Base-by-base conservation (phyloP, 2,113 vertebrate species). In the Gallinago media region DNA sequence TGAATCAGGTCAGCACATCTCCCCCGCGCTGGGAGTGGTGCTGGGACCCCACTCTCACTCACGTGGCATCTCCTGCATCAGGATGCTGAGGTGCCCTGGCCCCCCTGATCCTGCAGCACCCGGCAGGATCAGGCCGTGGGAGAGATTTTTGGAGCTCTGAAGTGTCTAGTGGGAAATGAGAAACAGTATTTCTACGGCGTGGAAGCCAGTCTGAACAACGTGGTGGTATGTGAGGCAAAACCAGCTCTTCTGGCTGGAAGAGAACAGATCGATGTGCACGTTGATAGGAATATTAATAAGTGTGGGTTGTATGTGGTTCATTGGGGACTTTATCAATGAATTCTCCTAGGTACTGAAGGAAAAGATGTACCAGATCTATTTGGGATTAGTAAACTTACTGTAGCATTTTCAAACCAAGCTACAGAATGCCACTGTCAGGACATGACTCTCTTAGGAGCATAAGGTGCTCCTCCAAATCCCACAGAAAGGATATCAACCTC, bases 1-100 rank as follows among this genome's bases (percentile, higher is more conserved):
- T 52, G 85, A 92, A 93, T 95, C 94, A 95, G 95, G 94, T 94
- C 95, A 97, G 95, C 79, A 18, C 70, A 65, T 91, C 94, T 88
- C 40, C 88, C 88, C 56, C 0, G 12, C 0, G 0, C 66, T 18
- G 73, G 61, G 59, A 63, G 27, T 27, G 23, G 36, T 25, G 25
- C 34, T 18, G 26, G 61, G 66, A 77, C 77, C 49, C 49, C 0
- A 0, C 47, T 77, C 85, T 71, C 70, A 27, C 85, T 71, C 70
- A 27, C 38, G 18, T 0, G 3, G 71, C 75, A 25, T 23, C 89
- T 82, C 59, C 82, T 63, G 52, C 29, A 38, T 38, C 11, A 52
- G 40, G 68, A 27, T 88, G 36, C 50, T 6, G 29, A 27, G 81
- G 4, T 74, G 29, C 36, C 44, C n/a, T 59, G 13, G 27, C 22